phyloP scores from a whole-genome alignment of 64 coral and sea anemone genomes.

The Montipora sp. region DNA sequence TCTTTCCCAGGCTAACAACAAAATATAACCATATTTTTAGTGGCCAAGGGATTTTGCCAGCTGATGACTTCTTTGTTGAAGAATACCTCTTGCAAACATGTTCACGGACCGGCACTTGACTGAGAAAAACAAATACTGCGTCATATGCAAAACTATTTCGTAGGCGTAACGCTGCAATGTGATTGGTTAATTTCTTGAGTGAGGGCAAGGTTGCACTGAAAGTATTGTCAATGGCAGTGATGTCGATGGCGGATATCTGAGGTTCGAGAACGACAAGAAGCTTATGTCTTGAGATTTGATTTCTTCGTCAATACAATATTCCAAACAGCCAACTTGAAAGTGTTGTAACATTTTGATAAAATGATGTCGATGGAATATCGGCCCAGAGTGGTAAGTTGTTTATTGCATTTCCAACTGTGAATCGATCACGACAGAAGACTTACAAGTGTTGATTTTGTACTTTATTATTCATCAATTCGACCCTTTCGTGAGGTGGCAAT shows the following conservation, averaged over 20 bases:
- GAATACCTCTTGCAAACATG: no score
- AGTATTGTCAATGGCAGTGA: constrained; percentile 11
- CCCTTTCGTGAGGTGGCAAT: not conserved
- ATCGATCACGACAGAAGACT: not conserved
- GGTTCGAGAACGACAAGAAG: not conserved
- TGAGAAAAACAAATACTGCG: not conserved
- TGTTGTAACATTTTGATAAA: not conserved
- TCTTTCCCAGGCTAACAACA: no score
- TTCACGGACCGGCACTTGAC: no score
- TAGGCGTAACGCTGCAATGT: not conserved
- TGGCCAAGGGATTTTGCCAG: no score
- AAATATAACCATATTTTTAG: no score
- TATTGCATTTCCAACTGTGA: constrained; percentile 35
- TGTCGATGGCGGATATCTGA: constrained; percentile 30
- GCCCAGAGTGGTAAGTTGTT: constrained; percentile 42
- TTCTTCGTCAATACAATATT: constrained; percentile 13
- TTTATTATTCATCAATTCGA: not conserved
- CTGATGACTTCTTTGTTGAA: no score
- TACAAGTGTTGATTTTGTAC: not conserved
- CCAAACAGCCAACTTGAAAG: not conserved
- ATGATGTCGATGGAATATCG: constrained; percentile 31
- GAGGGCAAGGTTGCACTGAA: not conserved
- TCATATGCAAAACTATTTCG: not conserved
- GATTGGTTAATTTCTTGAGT: constrained; percentile 35
- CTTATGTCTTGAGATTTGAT: constrained; percentile 19